Percentiles rank a stretch among this genome's conserved stretches.
Evolutionary conservation across 2,113 vertebrate species (phyloP).

Genomic region (Cololabis saira): DNA sequence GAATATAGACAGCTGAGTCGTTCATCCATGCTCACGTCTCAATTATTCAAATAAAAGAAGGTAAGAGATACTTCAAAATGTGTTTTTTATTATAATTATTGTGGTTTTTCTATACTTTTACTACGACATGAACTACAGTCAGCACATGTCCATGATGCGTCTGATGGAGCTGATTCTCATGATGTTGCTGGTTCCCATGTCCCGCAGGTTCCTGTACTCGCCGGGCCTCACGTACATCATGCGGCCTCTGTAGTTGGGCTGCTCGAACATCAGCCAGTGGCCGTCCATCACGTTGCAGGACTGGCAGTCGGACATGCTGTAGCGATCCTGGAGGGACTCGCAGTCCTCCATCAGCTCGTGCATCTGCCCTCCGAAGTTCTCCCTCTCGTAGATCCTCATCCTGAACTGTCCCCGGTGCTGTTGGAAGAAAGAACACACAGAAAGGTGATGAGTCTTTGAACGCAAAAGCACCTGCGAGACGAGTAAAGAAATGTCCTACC

Average conservation of each 20-base stretch:
- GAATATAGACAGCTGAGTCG: too few relatives aligned
- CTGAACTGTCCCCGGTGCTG: slow-evolving; percentile 76
- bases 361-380: slow-evolving; percentile 78
- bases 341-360: slow-evolving; percentile 78
- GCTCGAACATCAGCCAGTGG: slow-evolving; percentile 80
- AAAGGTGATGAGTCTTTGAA: neutral
- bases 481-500: slow-evolving; percentile 40
- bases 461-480: neutral
- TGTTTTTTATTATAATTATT: slow-evolving; percentile 22
- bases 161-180: slow-evolving; percentile 63
- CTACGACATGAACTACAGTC: neutral
- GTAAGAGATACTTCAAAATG: too few relatives aligned
- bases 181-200: slow-evolving; percentile 52
- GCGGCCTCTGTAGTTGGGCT: slow-evolving; percentile 69
- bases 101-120: slow-evolving; percentile 23
- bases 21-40: too few relatives aligned
- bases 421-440: fast-evolving
- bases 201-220: slow-evolving; percentile 69
- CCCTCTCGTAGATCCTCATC: slow-evolving; percentile 78
- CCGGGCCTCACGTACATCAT: slow-evolving; percentile 72
- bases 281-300: slow-evolving; percentile 80
- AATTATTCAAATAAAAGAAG: too few relatives aligned
- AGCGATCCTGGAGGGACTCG: slow-evolving; percentile 72
- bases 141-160: slow-evolving; percentile 68
- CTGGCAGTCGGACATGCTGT: slow-evolving; percentile 73